These are phyloP conservation scores for Cybosia mesomella DNA, from an alignment of 2,888 invertebrate species.

Conservation along the genomic window DNA sequence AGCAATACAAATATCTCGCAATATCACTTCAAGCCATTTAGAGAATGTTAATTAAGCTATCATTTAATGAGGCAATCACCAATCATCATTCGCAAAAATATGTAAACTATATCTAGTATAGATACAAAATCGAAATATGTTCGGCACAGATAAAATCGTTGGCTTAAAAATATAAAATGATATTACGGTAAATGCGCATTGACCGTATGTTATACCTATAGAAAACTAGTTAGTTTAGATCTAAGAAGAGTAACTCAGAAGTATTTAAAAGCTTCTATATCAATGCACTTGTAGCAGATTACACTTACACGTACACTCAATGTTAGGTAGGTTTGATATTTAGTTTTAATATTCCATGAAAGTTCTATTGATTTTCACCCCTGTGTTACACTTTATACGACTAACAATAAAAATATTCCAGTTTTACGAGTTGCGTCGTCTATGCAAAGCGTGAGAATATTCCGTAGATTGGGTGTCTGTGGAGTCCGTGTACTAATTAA, in stretches of 20 bases:
- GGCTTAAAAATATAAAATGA: conserved; percentile 13
- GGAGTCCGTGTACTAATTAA: conserved; percentile 50
- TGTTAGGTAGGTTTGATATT: not conserved
- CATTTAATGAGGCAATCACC: conserved; percentile 7
- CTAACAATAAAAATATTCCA: conserved; percentile 59
- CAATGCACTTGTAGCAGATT: not conserved
- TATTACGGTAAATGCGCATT: conserved; percentile 21
- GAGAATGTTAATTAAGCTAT: conserved; percentile 8
- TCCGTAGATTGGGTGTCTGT: conserved; percentile 47
- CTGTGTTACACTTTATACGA: conserved; percentile 50
- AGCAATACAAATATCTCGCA: not conserved
- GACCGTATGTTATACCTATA: conserved; percentile 8
- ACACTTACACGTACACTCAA: not conserved
- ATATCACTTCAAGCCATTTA: not conserved
- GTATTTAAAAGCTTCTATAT: not conserved
- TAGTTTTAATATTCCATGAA: not conserved
- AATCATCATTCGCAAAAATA: not conserved
- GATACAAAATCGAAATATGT: conserved; percentile 9
- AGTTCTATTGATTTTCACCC: conserved; percentile 32
- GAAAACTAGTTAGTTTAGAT: conserved; percentile 13
- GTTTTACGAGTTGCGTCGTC: conserved; percentile 49
- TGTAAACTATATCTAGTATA: conserved; percentile 3
- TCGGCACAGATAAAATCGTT: conserved; percentile 12
- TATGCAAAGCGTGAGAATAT: conserved; percentile 63
- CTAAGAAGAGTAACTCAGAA: conserved; percentile 3